These are phyloP conservation scores for Sylvicapra grimmia DNA, from an alignment of 2,113 vertebrate species.

Conservation along the genomic window DNA sequence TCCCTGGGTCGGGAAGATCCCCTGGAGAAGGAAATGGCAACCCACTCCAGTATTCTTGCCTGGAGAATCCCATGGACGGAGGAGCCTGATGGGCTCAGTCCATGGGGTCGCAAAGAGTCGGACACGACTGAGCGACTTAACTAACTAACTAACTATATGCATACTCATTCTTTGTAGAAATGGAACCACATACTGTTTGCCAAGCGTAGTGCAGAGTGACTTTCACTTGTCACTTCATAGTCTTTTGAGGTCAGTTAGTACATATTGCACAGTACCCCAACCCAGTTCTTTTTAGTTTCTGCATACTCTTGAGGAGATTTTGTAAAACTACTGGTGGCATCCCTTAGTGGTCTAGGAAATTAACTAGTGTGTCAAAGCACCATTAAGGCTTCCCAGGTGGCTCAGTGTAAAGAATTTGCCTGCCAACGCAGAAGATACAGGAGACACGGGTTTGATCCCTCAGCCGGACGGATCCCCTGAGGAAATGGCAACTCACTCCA, in stretches of 20 bases:
- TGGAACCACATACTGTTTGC: not conserved
- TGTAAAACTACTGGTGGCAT: not conserved
- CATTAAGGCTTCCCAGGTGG: not conserved
- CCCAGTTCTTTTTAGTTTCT: not conserved
- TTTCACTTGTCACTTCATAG: not conserved
- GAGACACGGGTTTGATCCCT: accelerated
- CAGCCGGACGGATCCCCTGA: accelerated
- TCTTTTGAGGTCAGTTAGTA: not conserved
- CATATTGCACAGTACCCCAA: not conserved
- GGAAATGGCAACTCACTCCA: not conserved
- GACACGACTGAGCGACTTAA: no score
- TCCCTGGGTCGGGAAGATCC: no score
- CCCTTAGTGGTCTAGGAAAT: not conserved
- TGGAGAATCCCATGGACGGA: no score
- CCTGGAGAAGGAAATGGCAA: no score
- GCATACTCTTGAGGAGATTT: not conserved
- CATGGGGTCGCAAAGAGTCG: no score
- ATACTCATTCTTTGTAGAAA: not conserved
- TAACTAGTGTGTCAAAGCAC: not conserved
- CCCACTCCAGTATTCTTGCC: no score
- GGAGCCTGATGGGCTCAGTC: no score
- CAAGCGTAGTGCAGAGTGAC: not conserved
- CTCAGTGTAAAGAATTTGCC: not conserved
- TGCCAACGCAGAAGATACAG: not conserved
- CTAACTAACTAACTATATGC: no score